Evolutionary conservation across 2,797 vertebrate species (phyloP), one percentile per base, ranked within the genome.

Genomic region (Allobates femoralis): DNA sequence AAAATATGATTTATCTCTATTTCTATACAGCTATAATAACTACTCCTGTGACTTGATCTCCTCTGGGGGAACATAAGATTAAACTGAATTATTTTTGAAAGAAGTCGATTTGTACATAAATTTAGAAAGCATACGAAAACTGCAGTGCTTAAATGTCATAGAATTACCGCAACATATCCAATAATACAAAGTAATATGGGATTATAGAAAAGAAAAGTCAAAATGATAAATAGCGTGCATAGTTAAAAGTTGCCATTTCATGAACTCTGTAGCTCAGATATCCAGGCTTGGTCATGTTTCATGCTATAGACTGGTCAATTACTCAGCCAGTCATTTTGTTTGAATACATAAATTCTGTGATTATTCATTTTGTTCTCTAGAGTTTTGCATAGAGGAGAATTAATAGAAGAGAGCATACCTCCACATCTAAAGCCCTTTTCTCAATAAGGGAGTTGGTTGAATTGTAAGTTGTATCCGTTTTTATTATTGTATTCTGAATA

Each of bases 1-100:
- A 58, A 85, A 78, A 64, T 58, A 60, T 84, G 56, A 84, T 77
- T 53, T 84, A 66, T 66, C 46, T 85, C 32, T 56, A 6, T n/a
- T 37, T 67, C 41, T 56, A 23, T 37, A 41, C 55, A 62, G 55
- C 37, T 46, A 60, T 83, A 50, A 83, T 60, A 74, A 83, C 55
- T 28, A 46, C 14, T 55, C 30, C 7, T 34, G 50, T 37, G 66
- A 71, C 66, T 53, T 56, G 69, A 83, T 74, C n/a, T 83, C 55
- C 16, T 30, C 23, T 41, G 81, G 46, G 67, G 46, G 23, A 75
- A 75, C n/a, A 46, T 37, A 19, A 53, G 58, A 58, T 83, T 34
- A 73, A 56, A 83, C n/a, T 83, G 16, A 34, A 56, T 60, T 58
- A 26, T 64, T 46, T 79, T 64, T 67, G 23, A 82, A 82, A 37